Evolutionary conservation across 2,888 invertebrate species (phyloP).

Genomic region (Tetranychus piercei): DNA sequence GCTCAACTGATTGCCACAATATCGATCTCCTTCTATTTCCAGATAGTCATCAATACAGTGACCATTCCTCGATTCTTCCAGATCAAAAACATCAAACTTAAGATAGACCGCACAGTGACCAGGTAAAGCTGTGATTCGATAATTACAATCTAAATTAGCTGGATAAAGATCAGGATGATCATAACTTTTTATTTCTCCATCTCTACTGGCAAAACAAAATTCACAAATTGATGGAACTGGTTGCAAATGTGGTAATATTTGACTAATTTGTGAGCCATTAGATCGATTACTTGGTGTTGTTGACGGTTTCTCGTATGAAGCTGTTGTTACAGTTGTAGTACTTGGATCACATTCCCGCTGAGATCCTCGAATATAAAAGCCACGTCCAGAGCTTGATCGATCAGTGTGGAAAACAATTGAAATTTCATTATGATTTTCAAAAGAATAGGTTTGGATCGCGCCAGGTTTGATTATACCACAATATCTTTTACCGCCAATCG

Average conservation of each 20-base stretch:
- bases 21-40: constrained; percentile 27
- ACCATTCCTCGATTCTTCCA: constrained; percentile 23
- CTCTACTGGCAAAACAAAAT: constrained; percentile 25
- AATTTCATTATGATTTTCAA: constrained; percentile 23
- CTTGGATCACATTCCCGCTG: constrained; percentile 26
- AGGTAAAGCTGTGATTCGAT: constrained; percentile 24
- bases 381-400: constrained; percentile 25
- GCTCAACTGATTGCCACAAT: constrained; percentile 27
- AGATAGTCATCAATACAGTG: constrained; percentile 27
- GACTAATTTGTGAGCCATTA: not conserved
- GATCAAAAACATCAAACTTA: constrained; percentile 27
- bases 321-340: not conserved
- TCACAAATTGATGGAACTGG: constrained; percentile 24
- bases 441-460: constrained; percentile 14
- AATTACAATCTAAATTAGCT: constrained; percentile 25
- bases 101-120: constrained; percentile 27
- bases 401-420: constrained; percentile 25
- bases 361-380: constrained; percentile 26
- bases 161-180: constrained; percentile 27
- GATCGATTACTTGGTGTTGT: not conserved
- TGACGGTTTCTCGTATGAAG: not conserved
- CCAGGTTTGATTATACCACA: constrained; percentile 25
- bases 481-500: constrained; percentile 26
- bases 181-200: constrained; percentile 26
- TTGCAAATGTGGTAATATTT: constrained; percentile 9